A percentile compares a stretch with the other conserved stretches of the same genome.
Evolutionary conservation across 2,888 invertebrate genomes (phyloP).

Genomic region (Zeuzera pyrina): DNA sequence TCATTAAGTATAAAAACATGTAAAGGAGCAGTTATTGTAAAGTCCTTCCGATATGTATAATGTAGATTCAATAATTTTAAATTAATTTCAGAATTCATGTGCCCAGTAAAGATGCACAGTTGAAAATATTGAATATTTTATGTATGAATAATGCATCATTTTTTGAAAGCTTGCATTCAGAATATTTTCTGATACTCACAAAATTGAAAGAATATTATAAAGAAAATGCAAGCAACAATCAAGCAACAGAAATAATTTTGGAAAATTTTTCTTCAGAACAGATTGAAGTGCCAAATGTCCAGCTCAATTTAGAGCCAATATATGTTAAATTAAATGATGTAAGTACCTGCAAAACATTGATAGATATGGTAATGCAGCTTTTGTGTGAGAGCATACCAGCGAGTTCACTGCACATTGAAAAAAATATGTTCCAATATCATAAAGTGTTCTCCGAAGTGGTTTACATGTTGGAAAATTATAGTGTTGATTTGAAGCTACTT

Average conservation of each 20-base stretch:
- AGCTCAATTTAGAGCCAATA: conserved; percentile 53
- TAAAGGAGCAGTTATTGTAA: too few species aligned
- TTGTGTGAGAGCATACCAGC: conserved; percentile 46
- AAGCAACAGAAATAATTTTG: conserved; percentile 27
- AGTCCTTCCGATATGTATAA: too few species aligned
- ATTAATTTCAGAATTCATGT: conserved; percentile 57
- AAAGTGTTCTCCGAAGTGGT: conserved; percentile 32
- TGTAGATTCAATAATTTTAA: too few species aligned
- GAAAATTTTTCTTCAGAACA: conserved; percentile 59
- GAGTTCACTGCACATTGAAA: conserved; percentile 36
- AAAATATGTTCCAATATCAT: conserved; percentile 23
- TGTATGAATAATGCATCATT: conserved; percentile 63
- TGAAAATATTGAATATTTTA: conserved; percentile 68
- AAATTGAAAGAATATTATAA: conserved; percentile 56
- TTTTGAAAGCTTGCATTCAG: conserved; percentile 55
- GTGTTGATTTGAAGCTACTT: conserved; percentile 44
- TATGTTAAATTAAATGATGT: conserved; percentile 44
- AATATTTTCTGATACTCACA: conserved; percentile 58
- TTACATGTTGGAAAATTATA: conserved; percentile 42
- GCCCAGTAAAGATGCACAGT: conserved; percentile 68
- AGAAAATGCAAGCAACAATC: conserved; percentile 20
- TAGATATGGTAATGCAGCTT: conserved; percentile 44
- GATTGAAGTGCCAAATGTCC: conserved; percentile 41
- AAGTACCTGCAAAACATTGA: conserved; percentile 41
- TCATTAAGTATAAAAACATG: too few species aligned